phyloP scores from a whole-genome alignment of 1,140 invertebrate genomes.

The Heliconius nattereri region DNA sequence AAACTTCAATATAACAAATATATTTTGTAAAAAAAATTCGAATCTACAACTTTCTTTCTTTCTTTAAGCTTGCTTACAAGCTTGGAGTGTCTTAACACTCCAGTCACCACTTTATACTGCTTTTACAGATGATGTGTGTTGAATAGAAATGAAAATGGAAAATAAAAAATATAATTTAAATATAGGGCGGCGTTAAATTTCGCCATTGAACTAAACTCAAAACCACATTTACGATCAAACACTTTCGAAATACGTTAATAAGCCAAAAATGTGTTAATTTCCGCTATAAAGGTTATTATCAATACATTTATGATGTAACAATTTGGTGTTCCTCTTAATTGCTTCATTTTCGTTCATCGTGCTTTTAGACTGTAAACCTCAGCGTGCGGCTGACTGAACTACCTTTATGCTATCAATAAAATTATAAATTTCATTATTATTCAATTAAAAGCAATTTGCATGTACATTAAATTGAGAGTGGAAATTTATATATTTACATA shows the following conservation, averaged over 20 bases:
- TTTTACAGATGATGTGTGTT: too few relatives aligned
- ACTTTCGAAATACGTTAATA: not conserved
- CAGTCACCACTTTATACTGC: too few relatives aligned
- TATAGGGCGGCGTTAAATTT: too few relatives aligned
- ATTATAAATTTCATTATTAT: not conserved
- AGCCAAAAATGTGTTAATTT: not conserved
- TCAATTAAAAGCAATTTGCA: not conserved
- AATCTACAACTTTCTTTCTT: too few relatives aligned
- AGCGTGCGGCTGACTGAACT: not conserved
- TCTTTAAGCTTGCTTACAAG: too few relatives aligned
- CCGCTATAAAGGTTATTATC: not conserved
- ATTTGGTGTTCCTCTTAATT: not conserved
- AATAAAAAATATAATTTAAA: too few relatives aligned
- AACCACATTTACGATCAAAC: too few relatives aligned
- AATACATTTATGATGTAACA: conserved; percentile 1
- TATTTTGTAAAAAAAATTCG: too few relatives aligned
- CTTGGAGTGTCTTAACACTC: too few relatives aligned
- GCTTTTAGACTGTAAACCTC: not conserved
- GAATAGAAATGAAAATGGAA: too few relatives aligned
- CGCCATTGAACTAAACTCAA: too few relatives aligned
- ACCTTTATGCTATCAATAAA: not conserved
- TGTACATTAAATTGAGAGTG: not conserved
- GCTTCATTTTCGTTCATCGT: not conserved
- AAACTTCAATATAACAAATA: too few relatives aligned
- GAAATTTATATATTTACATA: not conserved